Conservation (phyloP, 2,888 invertebrate genomes). For the Pseudanteris insignis region DNA sequence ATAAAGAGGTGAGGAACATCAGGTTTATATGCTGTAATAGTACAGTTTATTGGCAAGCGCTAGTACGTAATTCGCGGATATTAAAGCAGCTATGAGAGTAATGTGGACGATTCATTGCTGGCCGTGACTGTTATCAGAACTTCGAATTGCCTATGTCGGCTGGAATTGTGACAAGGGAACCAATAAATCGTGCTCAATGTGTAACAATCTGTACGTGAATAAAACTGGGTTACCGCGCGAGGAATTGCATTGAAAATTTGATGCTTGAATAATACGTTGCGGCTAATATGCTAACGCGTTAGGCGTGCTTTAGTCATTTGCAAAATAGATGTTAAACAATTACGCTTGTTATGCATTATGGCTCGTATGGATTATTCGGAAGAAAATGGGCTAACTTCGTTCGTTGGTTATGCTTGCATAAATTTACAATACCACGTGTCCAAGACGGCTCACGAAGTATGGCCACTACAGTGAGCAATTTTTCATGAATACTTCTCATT, state of each 20-base stretch:
- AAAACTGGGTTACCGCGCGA: slow-evolving; percentile 36
- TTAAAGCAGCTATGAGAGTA: slow-evolving; percentile 43
- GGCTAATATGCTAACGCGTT: slow-evolving; percentile 13
- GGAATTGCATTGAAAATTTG: slow-evolving; percentile 36
- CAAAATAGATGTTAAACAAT: slow-evolving; percentile 21
- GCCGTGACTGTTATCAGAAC: slow-evolving; percentile 42
- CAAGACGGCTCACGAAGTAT: too few species aligned
- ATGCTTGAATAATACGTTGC: slow-evolving; percentile 22
- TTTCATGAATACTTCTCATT: too few species aligned
- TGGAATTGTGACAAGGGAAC: slow-evolving; percentile 42
- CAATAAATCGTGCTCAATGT: slow-evolving; percentile 42
- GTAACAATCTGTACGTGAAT: slow-evolving; percentile 40
- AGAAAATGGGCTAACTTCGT: too few species aligned
- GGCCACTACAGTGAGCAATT: too few species aligned
- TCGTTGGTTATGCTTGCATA: too few species aligned
- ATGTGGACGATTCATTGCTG: slow-evolving; percentile 42
- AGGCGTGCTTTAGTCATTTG: slow-evolving; percentile 16
- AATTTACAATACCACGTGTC: too few species aligned
- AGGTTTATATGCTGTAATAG: slow-evolving; percentile 39
- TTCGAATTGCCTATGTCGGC: slow-evolving; percentile 43
- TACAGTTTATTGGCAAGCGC: slow-evolving; percentile 38
- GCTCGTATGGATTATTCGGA: background rate
- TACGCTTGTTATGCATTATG: slow-evolving; percentile 7
- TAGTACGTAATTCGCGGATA: slow-evolving; percentile 44
- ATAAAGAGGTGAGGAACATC: slow-evolving; percentile 40